Base-by-base conservation (phyloP, 2,888 invertebrate genomes). In the Lottia gigantea region DNA sequence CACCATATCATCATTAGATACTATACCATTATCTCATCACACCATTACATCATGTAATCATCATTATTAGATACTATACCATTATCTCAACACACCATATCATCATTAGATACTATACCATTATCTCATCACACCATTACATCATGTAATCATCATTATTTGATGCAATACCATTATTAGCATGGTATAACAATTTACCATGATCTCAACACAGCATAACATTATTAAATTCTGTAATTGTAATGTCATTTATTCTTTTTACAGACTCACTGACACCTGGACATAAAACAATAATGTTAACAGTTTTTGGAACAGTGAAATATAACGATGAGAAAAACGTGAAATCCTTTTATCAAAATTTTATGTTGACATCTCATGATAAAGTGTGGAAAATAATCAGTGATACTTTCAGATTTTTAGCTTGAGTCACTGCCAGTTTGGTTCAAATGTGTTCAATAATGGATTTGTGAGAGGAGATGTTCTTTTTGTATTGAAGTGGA, bases 321-420 rank as follows among this genome's bases (percentile, higher is more conserved):
- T 95, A 93, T 82, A 91, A 92, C 71, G 90, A 90, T 12, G 86
- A 82, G 40, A 91, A 92, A 81, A 78, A 76, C 61, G n/a, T 74
- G 16, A 81, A 80, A 71, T 74, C 78, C 0, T 86, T 87, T 72
- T 78, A 79, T 46, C 86, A 97, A 88, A 94, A 93, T 49, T 96
- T 97, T 85, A 90, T 96, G 40, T 92, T 97, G 68, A 95, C 95
- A 0, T 95, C 95, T 7, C 92, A 94, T 75, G 94, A 93, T 19
- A 95, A 95, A 78, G 95, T 95, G 86, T 97, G 96, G 96, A 96
- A 96, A 90, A 94, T 97, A 79, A 95, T 95, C 15, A 94, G 94
- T 62, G 96, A 97, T 86, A 94, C 93, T 82, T 95, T 95, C 83
- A 91, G 96, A 84, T 90, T 94, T 79, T 94, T 95, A 90, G 94